Evolutionary conservation across 1,140 invertebrate genomes (phyloP), one percentile per base, ranked within the genome.

Genomic region (Zaprionus inermis): DNA sequence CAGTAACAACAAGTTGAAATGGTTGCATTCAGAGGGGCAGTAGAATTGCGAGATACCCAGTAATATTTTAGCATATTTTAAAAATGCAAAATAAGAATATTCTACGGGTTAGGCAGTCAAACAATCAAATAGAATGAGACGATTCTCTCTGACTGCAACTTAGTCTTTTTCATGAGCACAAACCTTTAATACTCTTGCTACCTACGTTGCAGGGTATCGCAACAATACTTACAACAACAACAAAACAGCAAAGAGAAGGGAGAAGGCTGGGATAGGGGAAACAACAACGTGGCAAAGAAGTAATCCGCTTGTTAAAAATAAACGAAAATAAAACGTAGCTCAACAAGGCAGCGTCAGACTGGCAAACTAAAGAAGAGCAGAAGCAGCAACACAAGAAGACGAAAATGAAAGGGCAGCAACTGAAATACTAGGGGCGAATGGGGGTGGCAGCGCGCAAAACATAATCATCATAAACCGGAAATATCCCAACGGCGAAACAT

Each of bases 401-500:
- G 55, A 7, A 20, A 3, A 7, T 4, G 34, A 36, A 18, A 20
- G 11, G 11, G 32, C 0, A 16, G 22, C n/a, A 11, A 32, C 18
- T 6, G 36, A 30, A 44, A 44, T 44, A 22, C 24, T 58, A 36
- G 16, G 46, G 18, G 14, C 30, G 30, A 65, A 61, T 72, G 41
- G 14, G 58, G 57, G 38, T 60, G 81, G 60, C 52, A 60, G 77
- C 77, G 73, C 72, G 76, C 66, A 89, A 68, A 89, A 89, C 84
- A 91, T 91, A 91, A 91, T 91, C 88, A 91, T 91, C 88, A 91
- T 91, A 91, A 91, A 91, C 88, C 88, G 88, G 88, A 91, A 91
- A 88, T 91, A 88, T 89, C 78, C 88, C 89, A 89, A 91, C 83
- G 84, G 88, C 83, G 90, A 91, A 91, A 91, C 83, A 91, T 91